Evolutionary conservation across 2,888 invertebrate species (phyloP).

Genomic region (Phengaris arion): DNA sequence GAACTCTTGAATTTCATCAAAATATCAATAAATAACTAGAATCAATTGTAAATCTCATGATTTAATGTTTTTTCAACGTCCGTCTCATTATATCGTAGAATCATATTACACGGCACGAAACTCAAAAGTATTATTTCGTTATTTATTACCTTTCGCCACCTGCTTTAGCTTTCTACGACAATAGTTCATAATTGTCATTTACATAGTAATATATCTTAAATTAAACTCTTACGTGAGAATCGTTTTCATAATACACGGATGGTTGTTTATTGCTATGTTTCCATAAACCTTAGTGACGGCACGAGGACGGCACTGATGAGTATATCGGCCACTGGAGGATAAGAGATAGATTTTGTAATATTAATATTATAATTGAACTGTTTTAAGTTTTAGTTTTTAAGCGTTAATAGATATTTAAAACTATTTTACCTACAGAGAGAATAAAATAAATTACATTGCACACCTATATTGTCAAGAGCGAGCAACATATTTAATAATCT

Average conservation of each 20-base stretch:
- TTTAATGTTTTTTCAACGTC: conserved; percentile 16
- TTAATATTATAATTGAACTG: no score
- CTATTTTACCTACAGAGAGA: no score
- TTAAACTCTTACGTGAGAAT: conserved; percentile 51
- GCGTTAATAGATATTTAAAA: no score
- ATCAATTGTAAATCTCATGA: conserved; percentile 16
- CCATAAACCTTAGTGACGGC: not conserved
- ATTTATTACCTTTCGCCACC: conserved; percentile 36
- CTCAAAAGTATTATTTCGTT: conserved; percentile 15
- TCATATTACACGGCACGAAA: conserved; percentile 9
- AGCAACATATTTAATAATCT: no score
- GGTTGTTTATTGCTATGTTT: not conserved
- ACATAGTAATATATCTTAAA: conserved; percentile 50
- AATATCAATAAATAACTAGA: conserved; percentile 2
- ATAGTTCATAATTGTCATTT: conserved; percentile 52
- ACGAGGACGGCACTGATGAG: not conserved
- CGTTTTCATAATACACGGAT: conserved; percentile 35
- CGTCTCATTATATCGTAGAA: not conserved
- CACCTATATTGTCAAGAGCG: no score
- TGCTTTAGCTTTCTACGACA: conserved; percentile 40
- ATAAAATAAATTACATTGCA: no score
- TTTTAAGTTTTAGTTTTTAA: no score
- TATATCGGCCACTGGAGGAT: no score
- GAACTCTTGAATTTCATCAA: not conserved
- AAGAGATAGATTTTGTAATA: no score